Percentiles rank a stretch among this genome's conserved stretches.
Conservation (phyloP, 2,113 vertebrate species). For the Cettia cetti region DNA sequence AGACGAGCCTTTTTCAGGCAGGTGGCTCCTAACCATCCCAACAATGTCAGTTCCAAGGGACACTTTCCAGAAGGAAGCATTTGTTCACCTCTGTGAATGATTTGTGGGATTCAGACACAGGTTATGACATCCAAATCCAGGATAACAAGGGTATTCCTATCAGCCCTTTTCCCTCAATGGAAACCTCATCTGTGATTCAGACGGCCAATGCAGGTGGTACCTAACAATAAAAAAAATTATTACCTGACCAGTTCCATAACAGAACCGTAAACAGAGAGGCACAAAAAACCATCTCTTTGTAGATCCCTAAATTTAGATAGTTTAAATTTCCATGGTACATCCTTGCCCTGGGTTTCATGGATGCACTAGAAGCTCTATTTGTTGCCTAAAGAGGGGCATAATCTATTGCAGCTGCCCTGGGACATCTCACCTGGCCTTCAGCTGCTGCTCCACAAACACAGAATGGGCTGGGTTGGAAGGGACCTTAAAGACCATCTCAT, state of each 20-base stretch:
- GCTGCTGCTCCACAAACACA: neutral
- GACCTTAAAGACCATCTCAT: neutral
- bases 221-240: neutral
- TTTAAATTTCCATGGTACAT: neutral
- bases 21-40: accelerated
- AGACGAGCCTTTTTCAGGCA: neutral
- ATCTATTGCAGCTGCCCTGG: neutral
- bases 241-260: neutral
- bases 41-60: neutral
- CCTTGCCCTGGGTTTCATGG: neutral
- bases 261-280: neutral
- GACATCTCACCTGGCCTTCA: neutral
- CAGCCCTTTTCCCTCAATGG: neutral
- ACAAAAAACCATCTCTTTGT: neutral
- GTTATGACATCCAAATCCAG: neutral
- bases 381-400: accelerated
- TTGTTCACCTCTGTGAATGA: neutral
- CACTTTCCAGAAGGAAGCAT: neutral
- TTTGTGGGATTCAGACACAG: neutral
- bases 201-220: neutral
- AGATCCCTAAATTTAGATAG: neutral
- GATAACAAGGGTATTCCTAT: neutral
- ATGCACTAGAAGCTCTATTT: neutral
- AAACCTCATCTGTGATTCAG: neutral
- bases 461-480: neutral